Evolutionary conservation across 2,113 vertebrate genomes (phyloP), one percentile per base, ranked within the genome.

Genomic region (Laticauda laticaudata): DNA sequence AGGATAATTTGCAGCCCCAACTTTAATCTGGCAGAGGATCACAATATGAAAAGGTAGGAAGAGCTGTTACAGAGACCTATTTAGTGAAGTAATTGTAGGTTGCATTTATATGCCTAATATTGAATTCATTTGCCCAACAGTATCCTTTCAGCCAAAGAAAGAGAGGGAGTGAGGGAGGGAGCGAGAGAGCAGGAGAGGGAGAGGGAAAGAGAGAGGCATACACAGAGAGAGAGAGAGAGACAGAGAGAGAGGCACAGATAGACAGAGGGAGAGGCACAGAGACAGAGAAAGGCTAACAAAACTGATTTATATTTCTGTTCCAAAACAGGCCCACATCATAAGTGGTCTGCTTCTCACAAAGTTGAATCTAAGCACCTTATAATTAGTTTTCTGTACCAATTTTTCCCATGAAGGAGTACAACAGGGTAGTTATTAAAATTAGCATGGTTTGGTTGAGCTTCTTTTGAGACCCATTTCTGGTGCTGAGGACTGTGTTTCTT

Each of bases 11-110:
- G 75, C 10, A 61, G 93, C 93, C 94, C 53, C 14, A 53, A 91
- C 61, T 94, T 45, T 0, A 90, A 55, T 55, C 90, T 59, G 20
- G 55, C 24, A 91, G 91, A 1, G 0, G 45, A 91, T 91, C 69
- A 59, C 29, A 69, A n/a, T 93, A 23, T 91, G 55, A 23, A 93
- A 95, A 95, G 92, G 1, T 26, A 64, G 55, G 87, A 85, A 45
- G 86, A 57, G 48, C 75, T 23, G 51, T 94, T 92, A 90, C 87
- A 6, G 55, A 86, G 75, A 64, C 43, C 88, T 88, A 54, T 61
- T 95, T 64, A 94, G 1, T 92, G 86, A 93, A 61, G 34, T 12
- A 64, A 57, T 87, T 2, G 8, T 1, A 92, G 90, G 34, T 4
- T 29, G 2, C 39, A 89, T 2, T 59, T 94, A 92, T 89, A 39